Base-by-base conservation (phyloP, 2,113 vertebrate genomes). In the Corythoichthys intestinalis region DNA sequence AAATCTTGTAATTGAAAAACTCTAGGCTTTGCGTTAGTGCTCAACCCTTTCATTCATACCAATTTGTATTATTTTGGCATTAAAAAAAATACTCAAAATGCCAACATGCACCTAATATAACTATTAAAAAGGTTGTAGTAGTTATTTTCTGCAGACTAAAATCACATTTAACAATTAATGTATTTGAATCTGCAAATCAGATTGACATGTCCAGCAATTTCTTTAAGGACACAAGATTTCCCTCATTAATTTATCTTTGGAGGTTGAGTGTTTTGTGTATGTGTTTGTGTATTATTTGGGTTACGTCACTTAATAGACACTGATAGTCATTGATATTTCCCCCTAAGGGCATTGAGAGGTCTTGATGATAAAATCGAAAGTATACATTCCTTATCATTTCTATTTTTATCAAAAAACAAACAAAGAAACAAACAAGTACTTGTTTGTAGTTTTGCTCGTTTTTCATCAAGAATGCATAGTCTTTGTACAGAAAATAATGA, bases 271-370 rank as follows among this genome's bases (percentile, higher is more conserved):
- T 15, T 66, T 65, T 74, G 9, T 44, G 41, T 44, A 7, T 44
- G 41, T 44, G 1, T 71, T 67, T 66, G 0, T 12, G 48, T 39
- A 65, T 74, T 78, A 78, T 84, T 80, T 80, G 49, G 73, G 66
- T 80, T 81, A 67, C 77, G 81, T 85, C 79, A 76, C 44, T 66
- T 82, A 80, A 85, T 71, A 67, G 63, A 28, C 20, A 28, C 20
- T 28, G 76, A 89, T 81, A 60, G 76, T 66, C 77, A 71, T 75
- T 80, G 85, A 81, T 72, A 82, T 75, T 35, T 75, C 86, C 57
- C 80, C 88, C 71, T 76, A 54, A 4, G 75, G 20, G 86, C 83
- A 82, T 82, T 70, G 76, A 80, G 56, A 72, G 54, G 65, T 85
- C 70, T 70, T 15, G 47, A 70, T 63, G 66, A 75, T 69, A 76